Base-by-base conservation (phyloP, 1,140 invertebrate species). In the Samia ricini region DNA sequence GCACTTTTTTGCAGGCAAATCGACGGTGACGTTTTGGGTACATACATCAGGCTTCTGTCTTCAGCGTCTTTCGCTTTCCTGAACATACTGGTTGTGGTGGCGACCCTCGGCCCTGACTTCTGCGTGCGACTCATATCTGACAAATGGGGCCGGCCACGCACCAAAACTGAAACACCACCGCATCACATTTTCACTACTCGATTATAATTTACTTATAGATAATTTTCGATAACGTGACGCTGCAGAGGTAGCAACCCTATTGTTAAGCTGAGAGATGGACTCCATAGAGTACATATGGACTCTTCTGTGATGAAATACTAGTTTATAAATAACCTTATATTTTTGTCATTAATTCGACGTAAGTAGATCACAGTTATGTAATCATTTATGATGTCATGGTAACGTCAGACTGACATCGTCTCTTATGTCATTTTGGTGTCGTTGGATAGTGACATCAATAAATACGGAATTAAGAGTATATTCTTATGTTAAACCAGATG, bases 1-100 rank as follows among this genome's bases (percentile, higher is more conserved):
- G 4, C 33, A 12, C 33, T 42, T 4, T 15, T 74, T 85, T 86
- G 70, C 76, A 94, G 93, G 24, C 79, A 87, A 71, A 90, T 92
- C 50, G 93, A 93, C 70, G 93, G 93, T 8, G 91, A 94, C 51
- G 92, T 95, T 33, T 90, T 93, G 2, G 92, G 91, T 63, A 93
- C 94, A 0, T 94, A 94, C 67, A 91, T 88, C 0, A 91, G 91
- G 10, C 81, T 95, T 7, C 63, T 95, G 15, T 62, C 76, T 1
- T 93, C 93, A 1, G 79, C 91, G 0, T 73, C 92, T 0, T 93
- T 95, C 63, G 95, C 94, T 93, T 71, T 95, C 7, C 69, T 93
- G 4, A 92, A 93, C 1, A 4, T 94, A 0, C 2, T 95, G 0
- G 74, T 93, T 0, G 64, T 92, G 0, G 77, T 93, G 0, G 79